A percentile compares a stretch with the other conserved stretches of the same genome.
These are phyloP conservation scores for Bicyclus anynana DNA, from an alignment of 1,140 invertebrate species.

Conservation along the genomic window DNA sequence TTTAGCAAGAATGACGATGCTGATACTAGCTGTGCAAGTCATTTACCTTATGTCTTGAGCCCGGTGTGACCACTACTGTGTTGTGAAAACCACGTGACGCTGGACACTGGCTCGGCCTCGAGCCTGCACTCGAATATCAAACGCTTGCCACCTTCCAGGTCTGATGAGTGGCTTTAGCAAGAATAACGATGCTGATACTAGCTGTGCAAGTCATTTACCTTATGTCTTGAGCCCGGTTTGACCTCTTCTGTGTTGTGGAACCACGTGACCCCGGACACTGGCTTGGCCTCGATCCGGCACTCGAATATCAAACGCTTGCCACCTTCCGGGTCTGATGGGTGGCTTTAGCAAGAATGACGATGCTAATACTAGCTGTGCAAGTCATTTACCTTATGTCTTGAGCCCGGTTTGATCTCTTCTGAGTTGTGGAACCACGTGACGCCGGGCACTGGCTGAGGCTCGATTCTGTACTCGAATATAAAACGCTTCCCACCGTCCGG, in stretches of 20 bases:
- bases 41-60: constrained; percentile 88
- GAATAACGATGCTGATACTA: too few species aligned
- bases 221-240: constrained; percentile 87
- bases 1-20: too few species aligned
- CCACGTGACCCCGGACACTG: constrained; percentile 93
- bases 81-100: constrained; percentile 96
- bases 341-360: constrained; percentile 99
- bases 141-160: too few species aligned
- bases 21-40: background rate
- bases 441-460: constrained; percentile 93
- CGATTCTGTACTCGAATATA: constrained; percentile 96
- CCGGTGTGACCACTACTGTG: constrained; percentile 85
- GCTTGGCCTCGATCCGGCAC: constrained; percentile 96
- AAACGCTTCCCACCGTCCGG: constrained; percentile 97
- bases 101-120: too few species aligned
- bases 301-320: constrained; percentile 97
- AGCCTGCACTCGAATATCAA: too few species aligned
- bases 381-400: constrained; percentile 87
- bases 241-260: constrained; percentile 91
- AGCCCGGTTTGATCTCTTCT: constrained; percentile 84
- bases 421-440: constrained; percentile 96
- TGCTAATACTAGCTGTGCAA: constrained; percentile 72
- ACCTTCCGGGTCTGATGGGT: constrained; percentile 96
- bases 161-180: too few species aligned
- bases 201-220: constrained; percentile 77